Evolutionary conservation across 2,113 vertebrate genomes (phyloP).

Genomic region (Channa maculata): DNA sequence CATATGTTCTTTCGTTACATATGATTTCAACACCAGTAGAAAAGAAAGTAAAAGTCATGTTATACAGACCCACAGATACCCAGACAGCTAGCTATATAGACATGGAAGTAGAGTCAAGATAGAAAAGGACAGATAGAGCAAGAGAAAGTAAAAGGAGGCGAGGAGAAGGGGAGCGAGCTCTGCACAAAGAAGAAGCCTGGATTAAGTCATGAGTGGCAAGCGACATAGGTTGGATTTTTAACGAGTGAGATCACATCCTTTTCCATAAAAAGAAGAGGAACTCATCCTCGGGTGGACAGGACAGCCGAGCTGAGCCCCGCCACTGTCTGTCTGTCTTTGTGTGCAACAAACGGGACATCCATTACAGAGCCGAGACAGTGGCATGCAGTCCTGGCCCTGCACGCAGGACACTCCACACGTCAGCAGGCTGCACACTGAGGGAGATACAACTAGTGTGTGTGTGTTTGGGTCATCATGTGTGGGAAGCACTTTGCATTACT

Average conservation of each 20-base stretch:
- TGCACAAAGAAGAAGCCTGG: slow-evolving; percentile 87
- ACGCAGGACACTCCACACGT: slow-evolving; percentile 63
- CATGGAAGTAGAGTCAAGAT: slow-evolving; percentile 27
- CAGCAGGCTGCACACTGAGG: slow-evolving; percentile 59
- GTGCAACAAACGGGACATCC: slow-evolving; percentile 63
- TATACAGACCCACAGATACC: not conserved
- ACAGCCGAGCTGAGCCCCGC: slow-evolving; percentile 65
- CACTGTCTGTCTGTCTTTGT: slow-evolving; percentile 59
- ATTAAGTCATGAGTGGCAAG: slow-evolving; percentile 89
- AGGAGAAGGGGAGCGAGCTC: slow-evolving; percentile 63
- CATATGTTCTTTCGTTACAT: not conserved
- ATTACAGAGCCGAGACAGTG: slow-evolving; percentile 68
- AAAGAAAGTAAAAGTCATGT: not conserved
- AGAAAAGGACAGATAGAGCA: slow-evolving; percentile 35
- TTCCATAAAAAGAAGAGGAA: slow-evolving; percentile 87
- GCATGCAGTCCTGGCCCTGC: slow-evolving; percentile 59
- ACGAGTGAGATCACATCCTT: slow-evolving; percentile 93
- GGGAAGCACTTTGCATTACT: slow-evolving; percentile 27
- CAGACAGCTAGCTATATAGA: not conserved
- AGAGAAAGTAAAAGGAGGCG: slow-evolving; percentile 63
- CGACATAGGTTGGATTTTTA: slow-evolving; percentile 92
- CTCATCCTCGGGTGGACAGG: slow-evolving; percentile 80
- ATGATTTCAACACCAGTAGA: not conserved
- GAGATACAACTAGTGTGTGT: slow-evolving; percentile 26
- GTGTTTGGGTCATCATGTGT: slow-evolving; percentile 35